phyloP scores from a whole-genome alignment of 2,113 vertebrate genomes.

The Lethenteron reissneri region DNA sequence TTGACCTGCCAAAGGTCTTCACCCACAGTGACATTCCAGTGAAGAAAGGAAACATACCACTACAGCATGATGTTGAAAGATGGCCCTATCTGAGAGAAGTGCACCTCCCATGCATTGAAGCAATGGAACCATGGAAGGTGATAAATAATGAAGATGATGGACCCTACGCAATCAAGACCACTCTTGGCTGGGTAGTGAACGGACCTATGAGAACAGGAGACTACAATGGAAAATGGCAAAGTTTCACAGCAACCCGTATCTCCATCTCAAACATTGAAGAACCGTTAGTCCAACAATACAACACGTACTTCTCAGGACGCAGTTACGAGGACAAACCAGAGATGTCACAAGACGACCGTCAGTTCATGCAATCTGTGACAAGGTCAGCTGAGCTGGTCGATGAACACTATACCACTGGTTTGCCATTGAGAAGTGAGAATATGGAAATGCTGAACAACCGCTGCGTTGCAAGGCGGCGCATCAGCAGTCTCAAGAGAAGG shows the following conservation, averaged over 20 bases:
- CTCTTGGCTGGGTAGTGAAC: constrained; percentile 10
- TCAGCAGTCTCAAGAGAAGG: too few relatives aligned
- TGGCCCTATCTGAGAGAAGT: neutral
- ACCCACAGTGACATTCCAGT: too few relatives aligned
- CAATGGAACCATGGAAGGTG: constrained; percentile 8
- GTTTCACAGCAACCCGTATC: too few relatives aligned
- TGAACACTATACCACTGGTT: too few relatives aligned
- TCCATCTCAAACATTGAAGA: too few relatives aligned
- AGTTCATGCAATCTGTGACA: neutral
- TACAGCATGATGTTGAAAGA: neutral
- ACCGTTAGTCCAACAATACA: too few relatives aligned
- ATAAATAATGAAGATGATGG: constrained; percentile 1
- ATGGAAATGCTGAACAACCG: too few relatives aligned
- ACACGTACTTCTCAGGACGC: neutral
- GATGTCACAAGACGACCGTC: neutral
- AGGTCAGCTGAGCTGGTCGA: too few relatives aligned
- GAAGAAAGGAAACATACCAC: too few relatives aligned
- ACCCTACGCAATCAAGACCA: constrained; percentile 8
- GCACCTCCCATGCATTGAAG: constrained; percentile 2
- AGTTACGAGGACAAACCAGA: neutral
- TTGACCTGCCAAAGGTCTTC: too few relatives aligned
- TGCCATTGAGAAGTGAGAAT: too few relatives aligned
- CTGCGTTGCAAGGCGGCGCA: too few relatives aligned
- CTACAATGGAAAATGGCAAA: neutral
- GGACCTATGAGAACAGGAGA: constrained; percentile 8